Evolutionary conservation across 2,113 vertebrate species (phyloP).

Genomic region (Trachemys scripta): DNA sequence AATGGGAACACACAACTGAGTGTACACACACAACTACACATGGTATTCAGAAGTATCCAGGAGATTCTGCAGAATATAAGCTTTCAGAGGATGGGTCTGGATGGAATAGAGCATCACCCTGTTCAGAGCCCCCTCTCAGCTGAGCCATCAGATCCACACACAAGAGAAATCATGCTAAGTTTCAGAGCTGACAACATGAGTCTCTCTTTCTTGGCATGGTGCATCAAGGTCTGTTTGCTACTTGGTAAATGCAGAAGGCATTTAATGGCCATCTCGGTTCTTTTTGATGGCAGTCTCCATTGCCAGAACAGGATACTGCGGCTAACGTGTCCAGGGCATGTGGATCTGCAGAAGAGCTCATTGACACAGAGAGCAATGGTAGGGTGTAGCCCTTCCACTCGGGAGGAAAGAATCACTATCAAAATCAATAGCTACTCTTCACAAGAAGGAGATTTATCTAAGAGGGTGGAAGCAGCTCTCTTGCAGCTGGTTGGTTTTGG

Average conservation of each 20-base stretch:
- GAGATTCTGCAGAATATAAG: background rate
- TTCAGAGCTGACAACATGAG: background rate
- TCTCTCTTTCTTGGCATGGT: background rate
- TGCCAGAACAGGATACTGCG: background rate
- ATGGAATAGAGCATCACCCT: background rate
- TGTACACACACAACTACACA: no score
- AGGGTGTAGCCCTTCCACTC: background rate
- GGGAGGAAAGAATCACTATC: slow-evolving; percentile 54
- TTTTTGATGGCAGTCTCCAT: accelerated
- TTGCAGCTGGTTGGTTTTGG: slow-evolving; percentile 61
- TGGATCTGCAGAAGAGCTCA: background rate
- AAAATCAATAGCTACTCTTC: slow-evolving; percentile 73
- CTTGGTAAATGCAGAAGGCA: accelerated
- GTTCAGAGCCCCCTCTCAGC: background rate
- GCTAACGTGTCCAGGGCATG: background rate
- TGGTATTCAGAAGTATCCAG: accelerated
- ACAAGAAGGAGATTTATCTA: slow-evolving; percentile 34
- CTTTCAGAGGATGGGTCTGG: accelerated
- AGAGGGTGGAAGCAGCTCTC: slow-evolving; percentile 60
- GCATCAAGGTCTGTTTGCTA: background rate
- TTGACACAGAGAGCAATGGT: background rate
- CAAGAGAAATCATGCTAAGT: accelerated
- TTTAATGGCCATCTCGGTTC: accelerated
- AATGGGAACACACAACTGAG: no score
- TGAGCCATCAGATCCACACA: accelerated